phyloP scores from a whole-genome alignment of 2,113 vertebrate genomes.

The Cryptotis parvus region DNA sequence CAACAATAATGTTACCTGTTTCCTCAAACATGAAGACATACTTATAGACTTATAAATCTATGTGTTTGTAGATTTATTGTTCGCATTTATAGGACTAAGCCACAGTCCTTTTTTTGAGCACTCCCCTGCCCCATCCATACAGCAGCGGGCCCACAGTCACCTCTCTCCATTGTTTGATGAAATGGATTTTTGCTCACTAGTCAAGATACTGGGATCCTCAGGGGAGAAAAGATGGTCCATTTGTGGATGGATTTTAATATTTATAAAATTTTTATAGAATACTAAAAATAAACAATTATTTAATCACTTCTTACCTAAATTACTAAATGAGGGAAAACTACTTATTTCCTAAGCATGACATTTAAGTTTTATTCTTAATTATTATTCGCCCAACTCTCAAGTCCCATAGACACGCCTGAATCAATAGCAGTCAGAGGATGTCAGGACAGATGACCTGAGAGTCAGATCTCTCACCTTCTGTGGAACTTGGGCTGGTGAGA shows the following conservation, averaged over 20 bases:
- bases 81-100: no score
- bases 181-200: not conserved
- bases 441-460: not conserved
- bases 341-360: not conserved
- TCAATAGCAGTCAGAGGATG: not conserved
- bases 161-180: not conserved
- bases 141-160: not conserved
- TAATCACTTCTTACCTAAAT: conserved; percentile 1
- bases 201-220: not conserved
- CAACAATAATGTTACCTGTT: not conserved
- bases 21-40: not conserved
- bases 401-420: not conserved
- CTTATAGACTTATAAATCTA: no score
- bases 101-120: not conserved
- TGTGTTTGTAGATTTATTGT: no score
- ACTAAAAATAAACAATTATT: not conserved
- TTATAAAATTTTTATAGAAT: not conserved
- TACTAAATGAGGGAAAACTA: not conserved
- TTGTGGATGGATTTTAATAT: not conserved
- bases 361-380: not conserved
- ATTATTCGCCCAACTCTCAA: not conserved
- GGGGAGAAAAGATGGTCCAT: not conserved
- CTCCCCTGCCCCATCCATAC: not conserved
- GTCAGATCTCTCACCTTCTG: not conserved
- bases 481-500: not conserved